Evolutionary conservation across 64 coral and sea anemone genomes (phyloP).

Genomic region (Montipora foliosa): DNA sequence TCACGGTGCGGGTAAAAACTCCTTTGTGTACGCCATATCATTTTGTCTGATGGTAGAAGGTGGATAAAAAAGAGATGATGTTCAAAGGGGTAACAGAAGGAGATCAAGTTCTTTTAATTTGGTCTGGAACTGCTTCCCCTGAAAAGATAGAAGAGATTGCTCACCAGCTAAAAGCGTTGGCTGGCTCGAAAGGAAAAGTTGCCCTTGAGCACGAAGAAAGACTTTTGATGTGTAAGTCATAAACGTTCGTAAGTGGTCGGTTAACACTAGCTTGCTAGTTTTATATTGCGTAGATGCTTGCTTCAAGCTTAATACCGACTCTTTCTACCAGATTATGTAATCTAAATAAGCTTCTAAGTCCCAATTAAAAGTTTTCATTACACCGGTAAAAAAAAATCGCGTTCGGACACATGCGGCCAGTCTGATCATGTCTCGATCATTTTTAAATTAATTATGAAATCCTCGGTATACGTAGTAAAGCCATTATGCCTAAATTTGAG

Average conservation of each 20-base stretch:
- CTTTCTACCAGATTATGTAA: too few species aligned
- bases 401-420: too few species aligned
- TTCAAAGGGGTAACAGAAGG: constrained; percentile 42
- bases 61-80: constrained; percentile 12
- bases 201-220: constrained; percentile 86
- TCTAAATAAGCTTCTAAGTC: too few species aligned
- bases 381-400: too few species aligned
- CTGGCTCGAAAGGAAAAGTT: constrained; percentile 75
- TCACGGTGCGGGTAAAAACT: too few species aligned
- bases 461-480: too few species aligned
- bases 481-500: too few species aligned
- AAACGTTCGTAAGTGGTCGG: not conserved
- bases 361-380: too few species aligned
- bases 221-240: constrained; percentile 81
- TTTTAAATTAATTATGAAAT: too few species aligned
- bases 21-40: not conserved
- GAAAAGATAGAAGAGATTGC: constrained; percentile 83
- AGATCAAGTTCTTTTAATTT: constrained; percentile 77
- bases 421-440: too few species aligned
- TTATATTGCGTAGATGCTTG: too few species aligned
- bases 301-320: too few species aligned
- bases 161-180: constrained; percentile 42
- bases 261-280: not conserved
- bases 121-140: constrained; percentile 88
- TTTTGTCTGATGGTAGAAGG: not conserved